Evolutionary conservation across 2,888 invertebrate genomes (phyloP), one percentile per base, ranked within the genome.

Genomic region (Anorthoa munda): DNA sequence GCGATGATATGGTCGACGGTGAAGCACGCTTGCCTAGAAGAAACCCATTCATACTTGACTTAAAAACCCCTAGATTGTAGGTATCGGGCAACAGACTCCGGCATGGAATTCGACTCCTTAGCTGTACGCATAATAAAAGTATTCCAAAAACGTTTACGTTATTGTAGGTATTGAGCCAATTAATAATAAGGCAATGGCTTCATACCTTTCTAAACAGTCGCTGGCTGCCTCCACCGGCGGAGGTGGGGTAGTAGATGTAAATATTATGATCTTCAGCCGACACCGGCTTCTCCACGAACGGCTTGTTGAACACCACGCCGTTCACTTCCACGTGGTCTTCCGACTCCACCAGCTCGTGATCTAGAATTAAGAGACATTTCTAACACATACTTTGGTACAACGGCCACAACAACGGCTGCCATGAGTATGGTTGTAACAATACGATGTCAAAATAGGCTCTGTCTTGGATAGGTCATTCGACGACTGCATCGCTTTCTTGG

Each of bases 231-330:
- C 99, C 99, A 45, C 99, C 99, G 4, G 99, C 99, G 2, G 99
- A 99, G 18, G 99, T 99, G 0, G 99, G 99, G 95, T 99, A 99
- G 94, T 99, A 99, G 88, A 99, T 99, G 93, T 99, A 99, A 92
- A 99, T 99, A 94, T 99, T 99, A 94, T 99, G 99, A 96, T 99
- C 99, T 95, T 99, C 99, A 0, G 99, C 99, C 31, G 99, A 99
- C 12, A 99, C 99, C 0, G 99, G 99, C 93, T 99, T 99, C 96
- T 99, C 99, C 26, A 99, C 99, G 96, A 99, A 99, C 0, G 99
- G 99, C 92, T 99, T 99, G 92, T 99, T 99, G 92, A 99, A 99
- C 31, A 98, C 98, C 46, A 98, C 97, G 11, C 99, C 99, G 92
- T 99, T 99, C 63, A 99, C 99, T 96, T 99, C 99, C 5, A 99